Percentiles rank a stretch among this genome's conserved stretches.
Evolutionary conservation across 2,797 vertebrate genomes (phyloP).

Genomic region (Galago senegalensis): DNA sequence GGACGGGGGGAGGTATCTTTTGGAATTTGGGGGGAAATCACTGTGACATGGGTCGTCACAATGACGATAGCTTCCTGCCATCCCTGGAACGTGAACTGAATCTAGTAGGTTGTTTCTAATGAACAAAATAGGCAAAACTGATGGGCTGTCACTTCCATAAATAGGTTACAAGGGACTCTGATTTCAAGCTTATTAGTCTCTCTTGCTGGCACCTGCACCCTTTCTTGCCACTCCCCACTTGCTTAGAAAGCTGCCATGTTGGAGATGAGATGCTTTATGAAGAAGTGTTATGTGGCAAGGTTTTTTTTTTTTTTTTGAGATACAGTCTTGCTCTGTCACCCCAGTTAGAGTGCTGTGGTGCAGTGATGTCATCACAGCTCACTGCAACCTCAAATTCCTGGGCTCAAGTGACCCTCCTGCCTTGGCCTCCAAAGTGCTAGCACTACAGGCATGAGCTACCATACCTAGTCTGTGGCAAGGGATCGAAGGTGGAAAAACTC

Average conservation of each 20-base stretch:
- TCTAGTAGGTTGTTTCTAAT: conserved; percentile 22
- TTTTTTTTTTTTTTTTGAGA: neutral
- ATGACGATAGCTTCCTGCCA: neutral
- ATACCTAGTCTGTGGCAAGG: neutral
- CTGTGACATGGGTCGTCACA: conserved; percentile 50
- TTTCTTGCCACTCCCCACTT: neutral
- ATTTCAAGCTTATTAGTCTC: conserved; percentile 23
- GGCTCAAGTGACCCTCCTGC: neutral
- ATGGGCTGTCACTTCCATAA: neutral
- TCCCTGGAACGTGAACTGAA: neutral
- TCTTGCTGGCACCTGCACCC: neutral
- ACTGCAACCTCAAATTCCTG: neutral
- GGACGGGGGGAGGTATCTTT: too few species aligned
- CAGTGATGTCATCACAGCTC: neutral
- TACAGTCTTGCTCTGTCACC: neutral
- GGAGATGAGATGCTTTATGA: neutral
- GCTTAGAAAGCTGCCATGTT: neutral
- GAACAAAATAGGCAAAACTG: conserved; percentile 1
- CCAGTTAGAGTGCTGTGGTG: neutral
- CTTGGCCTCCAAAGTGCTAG: neutral
- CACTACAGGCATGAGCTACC: neutral
- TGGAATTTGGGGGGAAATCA: too few species aligned
- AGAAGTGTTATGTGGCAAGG: conserved; percentile 5
- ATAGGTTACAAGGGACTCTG: conserved; percentile 25
- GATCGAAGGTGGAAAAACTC: neutral